Evolutionary conservation across 2,888 invertebrate species (phyloP).

Genomic region (Protophormia terraenovae): DNA sequence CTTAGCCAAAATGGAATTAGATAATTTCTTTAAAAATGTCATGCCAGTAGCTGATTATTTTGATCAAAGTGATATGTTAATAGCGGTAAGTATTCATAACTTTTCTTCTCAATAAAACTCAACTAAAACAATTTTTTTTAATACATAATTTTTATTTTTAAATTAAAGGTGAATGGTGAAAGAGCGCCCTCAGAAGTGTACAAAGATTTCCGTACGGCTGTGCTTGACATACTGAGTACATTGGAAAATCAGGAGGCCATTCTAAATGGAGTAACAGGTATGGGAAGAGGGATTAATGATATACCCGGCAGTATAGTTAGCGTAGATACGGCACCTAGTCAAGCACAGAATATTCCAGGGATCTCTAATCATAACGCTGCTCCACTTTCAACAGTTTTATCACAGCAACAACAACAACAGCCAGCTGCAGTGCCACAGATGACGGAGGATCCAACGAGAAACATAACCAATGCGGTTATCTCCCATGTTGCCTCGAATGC

Average conservation of each 20-base stretch:
- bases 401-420: constrained; percentile 55
- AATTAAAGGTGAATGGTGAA: constrained; percentile 90
- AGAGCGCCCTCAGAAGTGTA: constrained; percentile 93
- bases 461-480: constrained; percentile 71
- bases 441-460: constrained; percentile 64
- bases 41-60: constrained; percentile 96
- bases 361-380: constrained; percentile 69
- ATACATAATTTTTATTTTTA: not conserved
- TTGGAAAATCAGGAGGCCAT: constrained; percentile 85
- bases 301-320: constrained; percentile 86
- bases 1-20: constrained; percentile 92
- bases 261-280: constrained; percentile 85
- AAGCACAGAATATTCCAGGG: constrained; percentile 79
- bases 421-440: not conserved
- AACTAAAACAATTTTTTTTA: not conserved
- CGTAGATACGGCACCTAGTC: constrained; percentile 83
- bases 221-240: constrained; percentile 88
- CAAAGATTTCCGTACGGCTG: constrained; percentile 90
- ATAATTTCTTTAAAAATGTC: constrained; percentile 93
- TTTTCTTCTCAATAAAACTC: not conserved
- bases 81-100: constrained; percentile 82
- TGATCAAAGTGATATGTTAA: constrained; percentile 91
- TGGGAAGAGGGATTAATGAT: constrained; percentile 82
- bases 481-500: constrained; percentile 70
- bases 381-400: constrained; percentile 67